These are phyloP conservation scores for Eristalinus sepulchralis DNA, from an alignment of 2,888 invertebrate species.

Conservation along the genomic window DNA sequence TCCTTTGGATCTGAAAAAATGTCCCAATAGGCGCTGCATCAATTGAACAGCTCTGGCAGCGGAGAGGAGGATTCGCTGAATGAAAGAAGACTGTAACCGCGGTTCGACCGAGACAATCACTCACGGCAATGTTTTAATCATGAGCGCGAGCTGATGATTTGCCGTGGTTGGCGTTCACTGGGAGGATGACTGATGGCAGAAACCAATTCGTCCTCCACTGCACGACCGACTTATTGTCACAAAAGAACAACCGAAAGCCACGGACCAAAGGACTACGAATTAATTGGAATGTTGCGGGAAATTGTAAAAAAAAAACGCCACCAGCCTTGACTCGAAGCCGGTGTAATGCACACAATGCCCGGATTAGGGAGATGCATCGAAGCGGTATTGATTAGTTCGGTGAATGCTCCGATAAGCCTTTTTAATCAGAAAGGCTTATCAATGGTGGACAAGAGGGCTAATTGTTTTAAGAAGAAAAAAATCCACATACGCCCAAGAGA, in stretches of 20 bases:
- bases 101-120: neutral
- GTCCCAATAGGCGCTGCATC: neutral
- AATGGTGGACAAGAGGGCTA: neutral
- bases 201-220: neutral
- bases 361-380: neutral
- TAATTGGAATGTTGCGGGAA: neutral
- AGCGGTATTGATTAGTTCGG: neutral
- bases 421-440: too few species aligned
- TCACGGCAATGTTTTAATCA: neutral
- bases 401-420: neutral
- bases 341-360: neutral
- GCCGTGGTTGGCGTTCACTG: neutral
- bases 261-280: neutral
- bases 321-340: neutral
- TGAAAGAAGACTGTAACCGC: neutral
- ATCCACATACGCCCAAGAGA: neutral
- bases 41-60: neutral
- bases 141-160: neutral
- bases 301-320: neutral
- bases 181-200: neutral
- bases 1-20: neutral
- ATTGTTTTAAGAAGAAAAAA: neutral
- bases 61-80: neutral
- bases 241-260: neutral
- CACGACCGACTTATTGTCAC: neutral